Evolutionary conservation across 2,113 vertebrate species (phyloP), one percentile per base, ranked within the genome.

Genomic region (Cettia cetti): DNA sequence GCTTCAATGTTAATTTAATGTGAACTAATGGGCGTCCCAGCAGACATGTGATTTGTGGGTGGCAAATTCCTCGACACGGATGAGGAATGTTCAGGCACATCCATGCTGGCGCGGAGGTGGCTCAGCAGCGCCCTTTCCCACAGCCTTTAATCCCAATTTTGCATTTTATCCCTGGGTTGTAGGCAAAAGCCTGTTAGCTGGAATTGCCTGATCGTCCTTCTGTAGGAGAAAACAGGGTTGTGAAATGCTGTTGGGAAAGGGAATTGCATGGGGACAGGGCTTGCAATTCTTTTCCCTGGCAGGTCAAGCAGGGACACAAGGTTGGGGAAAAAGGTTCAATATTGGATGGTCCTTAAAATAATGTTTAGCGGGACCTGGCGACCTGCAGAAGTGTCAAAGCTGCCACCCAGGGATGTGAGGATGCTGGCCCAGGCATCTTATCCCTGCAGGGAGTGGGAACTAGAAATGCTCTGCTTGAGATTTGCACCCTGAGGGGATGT

Each of bases 1-100:
- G 22, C 93, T 89, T 92, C 94, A 96, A 17, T 95, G 95, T 85
- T 87, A 87, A 95, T 74, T 71, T 93, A 89, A 94, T 95, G 61
- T 96, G 92, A 97, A 72, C 90, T 92, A 93, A 94, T 71, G 82
- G 96, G 94, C 45, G 44, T 80, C 90, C 80, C 82, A 45, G 77
- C 59, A 86, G 89, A 75, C 97, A 96, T 94, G 93, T 96, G 95
- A 97, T 91, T 87, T 95, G 98, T 98, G 97, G 97, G 98, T 79
- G 94, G 97, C 5, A 9, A 92, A 97, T 97, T 97, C 95, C 95
- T 97, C 85, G 31, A 89, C 72, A 66, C 15, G 24, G 92, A 88
- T 92, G 93, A 97, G 97, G 96, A 97, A 89, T 89, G 82, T 14
- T 5, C 56, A 35, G 61, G 65, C 86, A 86, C 76, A 81, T 90